phyloP scores from a whole-genome alignment of 2,113 vertebrate species.

The Engraulis encrasicolus region DNA sequence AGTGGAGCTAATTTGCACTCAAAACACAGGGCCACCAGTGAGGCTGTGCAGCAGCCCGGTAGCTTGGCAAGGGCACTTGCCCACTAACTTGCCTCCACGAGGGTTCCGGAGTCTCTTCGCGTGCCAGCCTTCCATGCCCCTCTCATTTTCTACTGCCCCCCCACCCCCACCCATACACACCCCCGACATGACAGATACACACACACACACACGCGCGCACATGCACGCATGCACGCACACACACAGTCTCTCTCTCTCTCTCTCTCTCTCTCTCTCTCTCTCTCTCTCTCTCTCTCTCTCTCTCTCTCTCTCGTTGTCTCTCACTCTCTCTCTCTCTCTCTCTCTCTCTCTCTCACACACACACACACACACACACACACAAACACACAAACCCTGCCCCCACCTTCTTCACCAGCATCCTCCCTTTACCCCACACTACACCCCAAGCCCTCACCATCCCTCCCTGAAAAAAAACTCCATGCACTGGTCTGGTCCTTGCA shows the following conservation, averaged over 20 bases:
- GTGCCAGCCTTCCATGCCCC: constrained; percentile 68
- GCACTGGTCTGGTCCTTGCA: constrained; percentile 67
- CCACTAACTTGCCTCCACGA: constrained; percentile 64
- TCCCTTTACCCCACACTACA: too few species aligned
- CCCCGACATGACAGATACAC: too few species aligned
- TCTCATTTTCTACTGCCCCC: constrained; percentile 58
- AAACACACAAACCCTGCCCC: constrained; percentile 42
- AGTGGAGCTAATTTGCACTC: constrained; percentile 76
- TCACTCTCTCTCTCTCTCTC: too few species aligned
- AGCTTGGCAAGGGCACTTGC: constrained; percentile 65
- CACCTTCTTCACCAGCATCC: neutral
- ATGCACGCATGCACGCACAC: too few species aligned
- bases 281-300: too few species aligned
- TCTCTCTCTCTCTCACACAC: too few species aligned
- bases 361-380: too few species aligned
- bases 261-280: too few species aligned
- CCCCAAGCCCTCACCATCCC: neutral
- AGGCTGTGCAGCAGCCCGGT: constrained; percentile 1
- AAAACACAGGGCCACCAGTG: constrained; percentile 68
- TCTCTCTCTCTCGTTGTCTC: too few species aligned
- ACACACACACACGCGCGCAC: too few species aligned
- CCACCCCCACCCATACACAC: constrained; percentile 31
- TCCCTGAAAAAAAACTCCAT: neutral
- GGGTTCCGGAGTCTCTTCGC: constrained; percentile 61
- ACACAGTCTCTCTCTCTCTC: too few species aligned